Percentiles rank a stretch among this genome's conserved stretches.
These are phyloP conservation scores for Drosophila mercatorum DNA, from an alignment of 2,888 invertebrate genomes.

Conservation along the genomic window DNA sequence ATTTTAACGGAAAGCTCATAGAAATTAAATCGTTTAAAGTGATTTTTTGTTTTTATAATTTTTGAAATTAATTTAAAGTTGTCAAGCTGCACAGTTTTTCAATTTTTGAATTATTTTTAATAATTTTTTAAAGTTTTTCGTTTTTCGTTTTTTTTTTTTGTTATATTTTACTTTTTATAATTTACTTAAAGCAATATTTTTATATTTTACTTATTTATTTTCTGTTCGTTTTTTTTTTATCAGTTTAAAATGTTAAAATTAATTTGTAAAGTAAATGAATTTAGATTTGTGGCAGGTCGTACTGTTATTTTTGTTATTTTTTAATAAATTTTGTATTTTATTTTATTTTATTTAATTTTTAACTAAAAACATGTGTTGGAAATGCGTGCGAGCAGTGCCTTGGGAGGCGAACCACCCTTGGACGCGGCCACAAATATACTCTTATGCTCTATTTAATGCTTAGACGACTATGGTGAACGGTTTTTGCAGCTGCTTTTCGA, in stretches of 20 bases:
- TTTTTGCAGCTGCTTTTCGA: slow-evolving; percentile 40
- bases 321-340: neutral
- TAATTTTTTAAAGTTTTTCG: slow-evolving; percentile 65
- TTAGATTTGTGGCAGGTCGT: slow-evolving; percentile 73
- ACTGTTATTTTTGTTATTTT: slow-evolving; percentile 50
- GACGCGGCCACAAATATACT: slow-evolving; percentile 16
- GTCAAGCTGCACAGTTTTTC: slow-evolving; percentile 50
- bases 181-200: slow-evolving; percentile 73
- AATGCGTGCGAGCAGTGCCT: slow-evolving; percentile 6
- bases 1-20: slow-evolving; percentile 65
- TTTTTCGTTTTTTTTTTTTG: slow-evolving; percentile 18
- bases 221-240: slow-evolving; percentile 18
- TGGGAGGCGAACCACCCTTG: neutral
- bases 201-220: slow-evolving; percentile 17
- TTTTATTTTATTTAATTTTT: slow-evolving; percentile 9
- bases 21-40: slow-evolving; percentile 29
- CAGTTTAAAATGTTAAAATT: slow-evolving; percentile 60
- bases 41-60: slow-evolving; percentile 41
- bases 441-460: slow-evolving; percentile 37
- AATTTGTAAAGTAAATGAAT: slow-evolving; percentile 52
- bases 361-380: slow-evolving; percentile 41
- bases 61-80: slow-evolving; percentile 73
- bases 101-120: slow-evolving; percentile 73
- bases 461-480: slow-evolving; percentile 48
- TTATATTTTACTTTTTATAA: slow-evolving; percentile 27